Evolutionary conservation across 2,888 invertebrate species (phyloP), one percentile per base, ranked within the genome.

Genomic region (Biston stratarius): DNA sequence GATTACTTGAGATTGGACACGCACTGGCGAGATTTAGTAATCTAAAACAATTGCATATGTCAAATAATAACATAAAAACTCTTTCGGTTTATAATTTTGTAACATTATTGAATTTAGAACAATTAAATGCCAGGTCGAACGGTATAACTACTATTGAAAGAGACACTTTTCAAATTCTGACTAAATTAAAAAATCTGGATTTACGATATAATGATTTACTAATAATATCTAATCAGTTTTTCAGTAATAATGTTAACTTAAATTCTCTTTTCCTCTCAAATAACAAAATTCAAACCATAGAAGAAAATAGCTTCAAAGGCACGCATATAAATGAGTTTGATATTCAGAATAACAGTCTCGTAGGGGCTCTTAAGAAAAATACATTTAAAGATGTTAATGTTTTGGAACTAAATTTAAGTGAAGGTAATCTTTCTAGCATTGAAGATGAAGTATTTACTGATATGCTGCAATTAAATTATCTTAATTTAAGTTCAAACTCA

Each of bases 341-440:
- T 45, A 49, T 74, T 15, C 14, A 64, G 24, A 59, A 60, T 8
- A 74, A 74, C 42, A 24, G 11, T 51, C 56, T 74, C 0, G 47
- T 48, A 48, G 69, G 70, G 34, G 40, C 6, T 38, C 63, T 74
- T 55, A 42, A 38, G 8, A 57, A 67, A 61, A 40, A 70, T 51
- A 70, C 62, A 36, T 71, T 74, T 40, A 65, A 67, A 15, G 74
- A 72, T 49, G 14, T 74, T 44, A 53, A 67, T 59, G 68, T 70
- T 9, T 24, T 45, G 14, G 53, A 59, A 6, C 24, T 74, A 55
- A 65, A 74, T 44, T 48, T 74, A 45, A 71, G 68, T 53, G 34
- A 40, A 14, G 71, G 70, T 51, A 65, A 45, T 6, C 56, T 74
- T 42, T 70, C 68, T 10, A 51, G 58, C 12, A 36, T 74, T 1